phyloP scores from a whole-genome alignment of 2,888 invertebrate genomes.

The Volucella zonaria region DNA sequence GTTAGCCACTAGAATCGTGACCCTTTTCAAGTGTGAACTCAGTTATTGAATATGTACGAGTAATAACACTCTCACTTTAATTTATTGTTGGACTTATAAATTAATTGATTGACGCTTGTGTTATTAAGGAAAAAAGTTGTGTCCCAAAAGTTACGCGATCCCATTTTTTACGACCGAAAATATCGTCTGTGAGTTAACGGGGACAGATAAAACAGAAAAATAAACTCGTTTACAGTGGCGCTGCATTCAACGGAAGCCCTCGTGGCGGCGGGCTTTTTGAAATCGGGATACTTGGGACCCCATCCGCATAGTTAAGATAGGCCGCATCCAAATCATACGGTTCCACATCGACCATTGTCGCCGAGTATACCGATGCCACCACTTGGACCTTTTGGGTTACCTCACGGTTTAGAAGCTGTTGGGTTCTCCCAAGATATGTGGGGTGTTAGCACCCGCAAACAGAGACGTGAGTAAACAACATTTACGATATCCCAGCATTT shows the following conservation, averaged over 20 bases:
- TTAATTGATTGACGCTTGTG: no score
- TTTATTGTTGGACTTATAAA: no score
- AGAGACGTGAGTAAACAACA: no score
- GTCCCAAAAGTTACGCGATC: neutral
- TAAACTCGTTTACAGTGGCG: slow-evolving; percentile 82
- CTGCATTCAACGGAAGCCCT: slow-evolving; percentile 83
- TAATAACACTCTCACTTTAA: no score
- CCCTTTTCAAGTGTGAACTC: no score
- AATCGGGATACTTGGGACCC: slow-evolving; percentile 82
- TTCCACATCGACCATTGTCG: slow-evolving; percentile 82
- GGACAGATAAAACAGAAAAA: slow-evolving; percentile 62
- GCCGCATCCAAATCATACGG: slow-evolving; percentile 82
- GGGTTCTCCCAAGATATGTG: slow-evolving; percentile 84
- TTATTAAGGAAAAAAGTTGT: no score
- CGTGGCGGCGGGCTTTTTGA: slow-evolving; percentile 83
- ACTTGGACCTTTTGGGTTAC: slow-evolving; percentile 82
- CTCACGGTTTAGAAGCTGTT: slow-evolving; percentile 83
- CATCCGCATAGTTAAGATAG: slow-evolving; percentile 83
- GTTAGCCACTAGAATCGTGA: no score
- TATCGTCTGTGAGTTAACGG: neutral
- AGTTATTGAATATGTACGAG: no score
- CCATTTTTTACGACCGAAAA: neutral
- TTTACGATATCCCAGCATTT: no score
- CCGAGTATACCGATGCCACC: slow-evolving; percentile 83
- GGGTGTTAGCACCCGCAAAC: no score